phyloP scores from a whole-genome alignment of 2,113 vertebrate species.

The Furnarius figulus region DNA sequence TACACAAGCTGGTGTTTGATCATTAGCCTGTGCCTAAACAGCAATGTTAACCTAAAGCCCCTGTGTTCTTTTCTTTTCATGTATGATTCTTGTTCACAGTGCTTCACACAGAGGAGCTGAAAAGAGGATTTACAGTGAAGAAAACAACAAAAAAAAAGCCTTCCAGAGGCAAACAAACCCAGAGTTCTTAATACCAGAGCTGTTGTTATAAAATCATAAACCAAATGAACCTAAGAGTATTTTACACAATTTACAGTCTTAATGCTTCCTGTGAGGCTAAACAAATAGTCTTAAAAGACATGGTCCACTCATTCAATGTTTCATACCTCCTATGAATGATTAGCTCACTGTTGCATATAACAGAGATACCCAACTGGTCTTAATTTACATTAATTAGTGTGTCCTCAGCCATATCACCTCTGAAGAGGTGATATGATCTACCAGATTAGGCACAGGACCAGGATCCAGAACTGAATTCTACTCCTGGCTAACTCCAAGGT shows the following conservation, averaged over 20 bases:
- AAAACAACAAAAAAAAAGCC: neutral
- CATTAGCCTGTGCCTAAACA: neutral
- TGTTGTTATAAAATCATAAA: neutral
- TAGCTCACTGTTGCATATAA: slow-evolving; percentile 17
- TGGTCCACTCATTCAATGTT: neutral
- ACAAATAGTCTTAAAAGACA: neutral
- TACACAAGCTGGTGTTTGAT: slow-evolving; percentile 22
- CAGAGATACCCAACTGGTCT: neutral
- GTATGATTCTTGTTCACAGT: slow-evolving; percentile 19
- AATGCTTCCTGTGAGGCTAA: neutral
- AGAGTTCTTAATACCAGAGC: neutral
- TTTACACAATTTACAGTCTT: neutral
- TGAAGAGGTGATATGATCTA: neutral
- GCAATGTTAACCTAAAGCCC: neutral
- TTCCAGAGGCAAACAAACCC: neutral
- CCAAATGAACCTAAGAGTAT: neutral
- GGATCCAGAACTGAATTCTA: neutral
- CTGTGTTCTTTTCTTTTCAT: slow-evolving; percentile 21
- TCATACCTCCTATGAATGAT: slow-evolving; percentile 6
- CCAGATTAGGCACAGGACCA: neutral
- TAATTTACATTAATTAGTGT: neutral
- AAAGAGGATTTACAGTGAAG: neutral
- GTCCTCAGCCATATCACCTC: neutral
- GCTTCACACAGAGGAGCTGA: neutral
- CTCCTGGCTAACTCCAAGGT: neutral